Base-by-base conservation (phyloP, 2,797 vertebrate genomes). In the Avahi laniger region DNA sequence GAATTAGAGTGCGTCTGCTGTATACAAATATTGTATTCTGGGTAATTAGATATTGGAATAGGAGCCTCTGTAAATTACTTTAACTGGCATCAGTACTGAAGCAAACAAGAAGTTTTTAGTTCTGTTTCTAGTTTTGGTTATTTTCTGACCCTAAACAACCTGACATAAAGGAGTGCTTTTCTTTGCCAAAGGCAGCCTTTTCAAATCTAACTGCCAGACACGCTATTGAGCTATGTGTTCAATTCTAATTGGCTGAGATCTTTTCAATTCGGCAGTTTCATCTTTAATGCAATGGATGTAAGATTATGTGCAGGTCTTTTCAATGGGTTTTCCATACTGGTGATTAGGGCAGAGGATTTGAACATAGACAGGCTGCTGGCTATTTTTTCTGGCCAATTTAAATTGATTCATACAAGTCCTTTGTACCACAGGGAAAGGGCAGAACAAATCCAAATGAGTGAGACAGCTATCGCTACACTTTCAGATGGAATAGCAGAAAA, bases 211-310 rank as follows among this genome's bases (percentile, higher is more conserved):
- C 92, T 96, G 94, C 91, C 88, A 95, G 93, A 89, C 92, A 94
- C 65, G 93, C 69, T 93, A 94, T 92, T 94, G 97, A 98, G 88
- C 93, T 95, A 38, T 93, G 93, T 75, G 94, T 96, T 98, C 95
- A 96, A 94, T 96, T 98, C 96, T 98, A 98, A 98, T 97, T 97
- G 97, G 95, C 95, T 84, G 94, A 95, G 94, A 91, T 97, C 95
- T 97, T 97, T 98, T 96, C 96, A 97, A 95, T 96, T 93, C 7
- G 13, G 90, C 94, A 96, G 95, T 96, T 98, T 98, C 97, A 97
- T 97, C 96, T 97, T 97, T 97, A 98, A 96, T 97, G 95, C 97
- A 96, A 96, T 94, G 94, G 94, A 97, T 97, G 38, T 93, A 95
- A 89, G 97, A 96, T 97, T 97, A 97, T 69, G 84, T 97, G 97